Evolutionary conservation across 2,888 invertebrate species (phyloP), one percentile per base, ranked within the genome.

Genomic region (Drosophila conformis): DNA sequence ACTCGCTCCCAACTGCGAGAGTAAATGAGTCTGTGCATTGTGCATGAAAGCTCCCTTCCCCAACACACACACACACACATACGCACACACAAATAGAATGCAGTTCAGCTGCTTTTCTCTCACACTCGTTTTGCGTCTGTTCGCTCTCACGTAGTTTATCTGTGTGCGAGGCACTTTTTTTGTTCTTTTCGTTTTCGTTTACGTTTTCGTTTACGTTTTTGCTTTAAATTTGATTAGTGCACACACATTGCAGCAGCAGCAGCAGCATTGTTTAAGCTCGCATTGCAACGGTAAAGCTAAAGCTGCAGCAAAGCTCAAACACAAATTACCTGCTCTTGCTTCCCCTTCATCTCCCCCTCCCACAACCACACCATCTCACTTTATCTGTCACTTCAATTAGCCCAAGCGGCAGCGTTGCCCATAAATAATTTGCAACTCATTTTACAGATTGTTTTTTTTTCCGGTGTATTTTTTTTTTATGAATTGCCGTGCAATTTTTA

Each of bases 391-490:
- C 35, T 61, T 60, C 52, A 66, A 57, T 56, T 65, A 59, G 57
- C 40, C 35, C 36, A 18, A 21, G 33, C 21, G 51, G 25, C 56
- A 56, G 38, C 38, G 10, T 36, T 53, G 67, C 27, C 56, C 64
- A 83, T 87, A 86, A 87, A 87, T 87, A 89, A 90, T 89, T 90
- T 87, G 87, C 90, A 87, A 87, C 89, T 87, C 87, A 87, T 90
- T 90, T 88, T 80, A 80, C 87, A 87, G 90, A 90, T 83, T 87
- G 76, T 75, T 87, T 90, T 36, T 18, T 52, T 46, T 40, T 25
- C 21, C 15, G 21, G 46, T 46, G 21, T 46, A 21, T 21, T 25
- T 56, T 46, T 27, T 53, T 54, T 57, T 87, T 89, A 87, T 90
- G 89, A 86, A 87, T 87, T 90, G 87, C 87, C 89, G 78, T 89